Base-by-base conservation (phyloP, 2,888 invertebrate genomes). In the Altica lythri region DNA sequence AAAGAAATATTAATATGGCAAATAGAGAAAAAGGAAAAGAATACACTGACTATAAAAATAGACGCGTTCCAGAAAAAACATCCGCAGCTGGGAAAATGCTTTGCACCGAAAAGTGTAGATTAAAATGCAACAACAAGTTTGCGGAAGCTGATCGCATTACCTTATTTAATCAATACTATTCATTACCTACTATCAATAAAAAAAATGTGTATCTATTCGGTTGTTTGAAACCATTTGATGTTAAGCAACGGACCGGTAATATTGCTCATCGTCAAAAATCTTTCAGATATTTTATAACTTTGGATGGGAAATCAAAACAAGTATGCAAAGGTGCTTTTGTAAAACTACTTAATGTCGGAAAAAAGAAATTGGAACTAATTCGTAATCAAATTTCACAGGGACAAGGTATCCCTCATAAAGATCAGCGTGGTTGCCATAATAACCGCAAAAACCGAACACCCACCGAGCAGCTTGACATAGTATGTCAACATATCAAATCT, bases 1-100 rank as follows among this genome's bases (percentile, higher is more conserved):
- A 50, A 54, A 50, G 51, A 44, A 51, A 55, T 38, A 37, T 51
- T 8, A 51, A 51, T 45, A 55, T 55, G 45, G 34, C 35, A 45
- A 54, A 44, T 22, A 50, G 49, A 55, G 55, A 50, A 44, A 30
- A 51, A 45, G 44, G 50, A 38, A 19, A 51, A 54, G 49, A 8
- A 49, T 54, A 55, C 30, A 44, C 38, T 51, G 50, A 51, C 55
- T 55, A 51, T 44, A 55, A 55, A 55, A 55, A 55, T 51, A 55
- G 37, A n/a, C 44, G 13, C 30, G 51, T 48, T 18, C 48, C 53
- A 40, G 52, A 45, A 53, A 53, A 53, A 53, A 17, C 48, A 34
- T 53, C 49, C 14, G 35, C 49, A 49, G 40, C 40, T 43, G 55
- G 50, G 35, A 43, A 17, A 55, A 6, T 10, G 22, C 53, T 53